Evolutionary conservation across 2,888 invertebrate species (phyloP).

Genomic region (Tanytarsus gracilentus): DNA sequence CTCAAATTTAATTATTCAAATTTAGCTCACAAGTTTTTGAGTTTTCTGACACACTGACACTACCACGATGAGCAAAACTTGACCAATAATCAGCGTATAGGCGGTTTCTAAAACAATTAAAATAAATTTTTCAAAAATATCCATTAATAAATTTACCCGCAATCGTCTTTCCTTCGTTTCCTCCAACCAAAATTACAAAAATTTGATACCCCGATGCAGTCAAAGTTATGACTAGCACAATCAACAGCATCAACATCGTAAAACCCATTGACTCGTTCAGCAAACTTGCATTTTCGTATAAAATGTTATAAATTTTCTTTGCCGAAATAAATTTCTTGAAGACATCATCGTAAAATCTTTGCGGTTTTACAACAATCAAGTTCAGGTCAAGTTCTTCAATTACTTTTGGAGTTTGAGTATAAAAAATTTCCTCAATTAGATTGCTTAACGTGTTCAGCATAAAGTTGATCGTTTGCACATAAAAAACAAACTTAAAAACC

Average conservation of each 20-base stretch:
- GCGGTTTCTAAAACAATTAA: background rate
- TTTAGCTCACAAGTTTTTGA: background rate
- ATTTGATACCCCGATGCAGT: slow-evolving; percentile 4
- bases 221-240: background rate
- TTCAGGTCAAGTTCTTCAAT: background rate
- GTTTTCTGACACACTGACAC: background rate
- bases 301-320: background rate
- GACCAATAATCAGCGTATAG: background rate
- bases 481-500: background rate
- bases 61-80: background rate
- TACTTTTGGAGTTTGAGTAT: background rate
- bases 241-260: background rate
- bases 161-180: background rate
- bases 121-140: background rate
- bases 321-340: background rate
- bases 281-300: background rate
- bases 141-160: background rate
- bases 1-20: background rate
- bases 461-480: background rate
- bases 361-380: background rate
- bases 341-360: background rate
- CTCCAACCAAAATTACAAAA: background rate
- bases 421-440: background rate
- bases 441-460: background rate
- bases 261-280: slow-evolving; percentile 1